phyloP scores from a whole-genome alignment of 1,140 invertebrate genomes.

The Goniozus legneri region DNA sequence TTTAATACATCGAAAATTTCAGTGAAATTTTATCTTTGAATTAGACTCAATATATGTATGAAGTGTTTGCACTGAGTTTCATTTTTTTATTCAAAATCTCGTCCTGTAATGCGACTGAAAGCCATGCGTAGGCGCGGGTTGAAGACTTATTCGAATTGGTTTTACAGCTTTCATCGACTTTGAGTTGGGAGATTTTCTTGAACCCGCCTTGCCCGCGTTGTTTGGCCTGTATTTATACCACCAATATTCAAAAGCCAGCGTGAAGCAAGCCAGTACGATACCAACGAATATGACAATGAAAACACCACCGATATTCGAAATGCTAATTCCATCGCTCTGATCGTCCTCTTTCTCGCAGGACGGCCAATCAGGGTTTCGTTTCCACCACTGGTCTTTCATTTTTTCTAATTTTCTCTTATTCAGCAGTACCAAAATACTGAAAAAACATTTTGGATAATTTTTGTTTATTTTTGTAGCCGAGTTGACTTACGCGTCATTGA shows the following conservation, averaged over 20 bases:
- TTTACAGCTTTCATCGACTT: constrained; percentile 19
- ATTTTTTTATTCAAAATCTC: constrained; percentile 34
- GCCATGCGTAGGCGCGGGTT: constrained; percentile 33
- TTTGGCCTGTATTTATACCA: constrained; percentile 71
- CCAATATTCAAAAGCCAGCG: constrained; percentile 88
- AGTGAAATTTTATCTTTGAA: too few relatives aligned
- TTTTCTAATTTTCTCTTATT: constrained; percentile 88
- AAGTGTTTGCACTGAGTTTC: too few relatives aligned
- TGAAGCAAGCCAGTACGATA: constrained; percentile 83
- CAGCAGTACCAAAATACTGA: constrained; percentile 83
- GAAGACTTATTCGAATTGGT: constrained; percentile 34
- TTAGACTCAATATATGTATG: too few relatives aligned
- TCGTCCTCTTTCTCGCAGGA: constrained; percentile 83
- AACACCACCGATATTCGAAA: constrained; percentile 94
- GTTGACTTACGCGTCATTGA: constrained; percentile 78
- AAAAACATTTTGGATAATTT: constrained; percentile 5
- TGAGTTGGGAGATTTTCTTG: constrained; percentile 9
- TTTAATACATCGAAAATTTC: too few relatives aligned
- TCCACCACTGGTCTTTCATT: constrained; percentile 94
- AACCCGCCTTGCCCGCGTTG: constrained; percentile 2
- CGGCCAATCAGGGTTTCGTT: constrained; percentile 71
- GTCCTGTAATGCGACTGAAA: constrained; percentile 27
- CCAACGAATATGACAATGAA: constrained; percentile 94
- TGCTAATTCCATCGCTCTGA: constrained; percentile 92
- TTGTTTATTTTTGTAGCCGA: not conserved